phyloP scores from a whole-genome alignment of 37 sponge, comb jelly and placozoan genomes.

The Ephydatia muelleri region DNA sequence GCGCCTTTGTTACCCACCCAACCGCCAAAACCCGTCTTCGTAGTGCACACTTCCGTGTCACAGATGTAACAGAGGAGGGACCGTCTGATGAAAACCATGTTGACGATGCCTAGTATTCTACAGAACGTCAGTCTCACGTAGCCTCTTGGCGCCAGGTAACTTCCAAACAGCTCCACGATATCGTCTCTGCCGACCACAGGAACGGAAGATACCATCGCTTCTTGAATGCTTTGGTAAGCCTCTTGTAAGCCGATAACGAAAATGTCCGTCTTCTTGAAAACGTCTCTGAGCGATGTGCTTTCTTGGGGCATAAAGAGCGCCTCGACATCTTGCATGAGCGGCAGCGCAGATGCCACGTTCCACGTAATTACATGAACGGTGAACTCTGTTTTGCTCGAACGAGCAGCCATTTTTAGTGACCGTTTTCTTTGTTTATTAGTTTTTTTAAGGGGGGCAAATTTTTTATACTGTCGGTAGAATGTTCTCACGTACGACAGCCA shows the following conservation, averaged over 20 bases:
- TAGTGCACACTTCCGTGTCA: constrained; percentile 29
- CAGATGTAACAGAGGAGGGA: constrained; percentile 76
- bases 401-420: not conserved
- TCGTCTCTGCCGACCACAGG: constrained; percentile 65
- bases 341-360: constrained; percentile 54
- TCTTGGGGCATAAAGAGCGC: constrained; percentile 62
- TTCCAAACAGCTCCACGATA: constrained; percentile 41
- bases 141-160: constrained; percentile 43
- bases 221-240: constrained; percentile 57
- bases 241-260: constrained; percentile 75
- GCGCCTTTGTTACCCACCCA: constrained; percentile 85
- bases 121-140: constrained; percentile 41
- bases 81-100: constrained; percentile 73
- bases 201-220: constrained; percentile 46
- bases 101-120: constrained; percentile 62
- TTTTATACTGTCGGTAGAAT: too few species aligned
- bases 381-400: constrained; percentile 28
- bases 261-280: constrained; percentile 43
- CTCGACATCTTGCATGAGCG: constrained; percentile 33
- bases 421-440: too few species aligned
- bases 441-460: too few species aligned
- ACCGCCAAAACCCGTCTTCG: constrained; percentile 75
- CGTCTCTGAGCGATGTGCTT: not conserved
- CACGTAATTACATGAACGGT: constrained; percentile 59
- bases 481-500: too few species aligned